Evolutionary conservation across 1,140 invertebrate genomes (phyloP), one percentile per base, ranked within the genome.

Genomic region (Brachionus koreanus): DNA sequence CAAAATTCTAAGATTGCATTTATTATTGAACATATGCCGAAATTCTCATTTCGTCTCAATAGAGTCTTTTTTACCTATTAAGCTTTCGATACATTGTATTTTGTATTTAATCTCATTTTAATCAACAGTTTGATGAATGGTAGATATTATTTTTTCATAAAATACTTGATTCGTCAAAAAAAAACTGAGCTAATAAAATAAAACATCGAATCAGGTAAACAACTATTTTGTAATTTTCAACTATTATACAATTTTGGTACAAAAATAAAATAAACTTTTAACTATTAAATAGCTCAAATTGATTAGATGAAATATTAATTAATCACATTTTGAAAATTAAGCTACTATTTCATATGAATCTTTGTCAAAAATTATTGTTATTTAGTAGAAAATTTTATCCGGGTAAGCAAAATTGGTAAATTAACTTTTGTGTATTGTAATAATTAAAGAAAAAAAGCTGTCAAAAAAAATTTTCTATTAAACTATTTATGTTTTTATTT

Each of bases 61-160:
- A 39, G 35, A 69, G 65, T 57, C 65, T 69, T 16, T 37, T 69
- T 23, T 19, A 37, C 16, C n/a, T 65, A 65, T 33, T 33, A 65
- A 65, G 33, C 63, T 65, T 65, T 65, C 63, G 16, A 69, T 69
- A 69, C 33, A 39, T 39, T 39, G 33, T 43, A 39, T 69, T 65
- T 69, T 13, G 33, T 19, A 69, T 69, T 69, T 69, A 69, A 69
- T 69, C 65, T 69, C 37, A 69, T 69, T 69, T 63, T 69, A 69
- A 69, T 69, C 65, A 69, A 69, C 5, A 69, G 29, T 69, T 69
- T 39, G 35, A 69, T 69, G 65, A 69, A 69, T 69, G 65, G 16
- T 69, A 69, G 16, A 35, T 69, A 19, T 69, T 69, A 39, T 69
- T 39, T n/a, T 69, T 39, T 69, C 4, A 10, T 9, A 69, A 69